A percentile compares a stretch with the other conserved stretches of the same genome.
These are phyloP conservation scores for Anas georgica DNA, from an alignment of 2,797 vertebrate species.

Conservation along the genomic window DNA sequence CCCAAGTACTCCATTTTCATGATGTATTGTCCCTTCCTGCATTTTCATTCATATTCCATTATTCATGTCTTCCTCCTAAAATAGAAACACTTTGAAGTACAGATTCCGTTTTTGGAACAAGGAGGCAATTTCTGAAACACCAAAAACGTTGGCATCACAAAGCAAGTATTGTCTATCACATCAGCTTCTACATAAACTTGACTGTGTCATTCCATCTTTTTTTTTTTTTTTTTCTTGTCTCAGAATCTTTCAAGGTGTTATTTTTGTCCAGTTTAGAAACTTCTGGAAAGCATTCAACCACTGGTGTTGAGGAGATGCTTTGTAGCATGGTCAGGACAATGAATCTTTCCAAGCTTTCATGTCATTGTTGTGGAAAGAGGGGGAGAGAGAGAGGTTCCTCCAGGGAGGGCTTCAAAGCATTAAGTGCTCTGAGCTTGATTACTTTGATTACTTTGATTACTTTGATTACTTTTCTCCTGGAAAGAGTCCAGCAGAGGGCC, in stretches of 20 bases:
- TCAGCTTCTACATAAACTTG: not conserved
- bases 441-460: not conserved
- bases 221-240: not conserved
- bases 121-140: not conserved
- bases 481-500: no score
- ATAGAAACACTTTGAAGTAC: not conserved
- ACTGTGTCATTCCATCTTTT: not conserved
- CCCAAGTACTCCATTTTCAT: not conserved
- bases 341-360: not conserved
- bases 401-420: not conserved
- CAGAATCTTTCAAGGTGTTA: not conserved
- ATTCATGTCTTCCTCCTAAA: not conserved
- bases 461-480: no score
- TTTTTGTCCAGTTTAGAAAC: not conserved
- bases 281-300: rapidly evolving
- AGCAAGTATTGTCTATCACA: not conserved
- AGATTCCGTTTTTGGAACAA: not conserved
- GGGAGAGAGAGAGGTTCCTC: not conserved
- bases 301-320: not conserved
- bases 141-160: not conserved
- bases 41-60: not conserved
- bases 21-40: not conserved
- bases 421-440: not conserved
- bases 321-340: not conserved
- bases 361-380: not conserved